Evolutionary conservation across 2,113 vertebrate species (phyloP).

Genomic region (Coryphaenoides rupestris): DNA sequence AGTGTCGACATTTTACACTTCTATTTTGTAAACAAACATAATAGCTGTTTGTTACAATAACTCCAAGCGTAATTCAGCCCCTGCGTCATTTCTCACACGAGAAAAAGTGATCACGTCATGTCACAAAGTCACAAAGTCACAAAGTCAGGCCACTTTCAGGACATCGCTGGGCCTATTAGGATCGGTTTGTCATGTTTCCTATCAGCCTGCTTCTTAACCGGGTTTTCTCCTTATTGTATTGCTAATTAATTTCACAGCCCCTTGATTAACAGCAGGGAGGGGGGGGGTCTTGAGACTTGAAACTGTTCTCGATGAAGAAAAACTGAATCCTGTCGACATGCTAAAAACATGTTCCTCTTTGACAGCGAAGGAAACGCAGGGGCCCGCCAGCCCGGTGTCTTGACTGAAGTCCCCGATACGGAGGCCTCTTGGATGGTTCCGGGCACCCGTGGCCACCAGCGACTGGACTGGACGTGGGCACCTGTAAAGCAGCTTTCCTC

Average conservation of each 20-base stretch:
- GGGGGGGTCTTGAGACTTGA: too few species aligned
- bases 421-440: slow-evolving; percentile 51
- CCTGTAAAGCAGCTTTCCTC: slow-evolving; percentile 59
- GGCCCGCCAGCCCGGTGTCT: slow-evolving; percentile 37
- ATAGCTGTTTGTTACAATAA: slow-evolving; percentile 38
- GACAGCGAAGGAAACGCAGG: slow-evolving; percentile 25
- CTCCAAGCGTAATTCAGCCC: slow-evolving; percentile 8
- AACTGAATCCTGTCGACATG: background rate
- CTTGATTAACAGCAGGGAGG: too few species aligned
- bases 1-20: slow-evolving; percentile 44
- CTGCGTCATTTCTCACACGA: slow-evolving; percentile 52
- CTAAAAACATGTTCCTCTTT: slow-evolving; percentile 34
- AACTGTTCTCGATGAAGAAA: too few species aligned
- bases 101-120: slow-evolving; percentile 17
- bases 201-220: too few species aligned
- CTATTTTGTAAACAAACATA: slow-evolving; percentile 38
- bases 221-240: too few species aligned
- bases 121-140: too few species aligned
- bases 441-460: slow-evolving; percentile 43
- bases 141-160: too few species aligned
- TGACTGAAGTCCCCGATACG: slow-evolving; percentile 44
- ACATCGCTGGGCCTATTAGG: too few species aligned
- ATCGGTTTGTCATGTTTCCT: too few species aligned
- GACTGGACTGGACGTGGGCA: slow-evolving; percentile 57
- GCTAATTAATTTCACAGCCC: too few species aligned